These are phyloP conservation scores for Emydoidea blandingii DNA, from an alignment of 2,797 vertebrate genomes.

Conservation along the genomic window DNA sequence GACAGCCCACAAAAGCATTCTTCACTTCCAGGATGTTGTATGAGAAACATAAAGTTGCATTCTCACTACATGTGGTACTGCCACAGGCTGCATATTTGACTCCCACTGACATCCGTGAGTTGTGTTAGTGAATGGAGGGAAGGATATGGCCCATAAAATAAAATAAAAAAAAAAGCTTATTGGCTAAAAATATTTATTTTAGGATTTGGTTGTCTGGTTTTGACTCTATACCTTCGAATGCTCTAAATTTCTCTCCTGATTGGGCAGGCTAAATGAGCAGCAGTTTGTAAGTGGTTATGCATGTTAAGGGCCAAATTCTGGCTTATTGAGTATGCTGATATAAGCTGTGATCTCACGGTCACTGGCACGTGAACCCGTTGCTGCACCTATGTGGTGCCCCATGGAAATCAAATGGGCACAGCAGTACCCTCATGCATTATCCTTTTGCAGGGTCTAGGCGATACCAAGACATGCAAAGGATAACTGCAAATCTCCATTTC, in stretches of 20 bases:
- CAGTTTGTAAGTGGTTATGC: background rate
- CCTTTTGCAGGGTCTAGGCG: background rate
- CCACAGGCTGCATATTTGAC: background rate
- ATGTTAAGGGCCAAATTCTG: background rate
- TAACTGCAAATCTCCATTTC: background rate
- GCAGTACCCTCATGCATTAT: background rate
- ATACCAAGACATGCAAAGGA: background rate
- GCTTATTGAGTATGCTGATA: accelerated
- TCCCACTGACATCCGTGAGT: background rate
- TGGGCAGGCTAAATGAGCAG: accelerated
- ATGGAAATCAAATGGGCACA: accelerated
- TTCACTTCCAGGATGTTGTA: background rate
- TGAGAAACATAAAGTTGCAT: background rate
- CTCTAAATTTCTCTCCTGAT: background rate
- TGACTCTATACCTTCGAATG: background rate
- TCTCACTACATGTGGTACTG: background rate
- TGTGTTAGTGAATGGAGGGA: background rate
- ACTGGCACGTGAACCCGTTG: background rate
- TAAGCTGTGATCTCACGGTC: accelerated
- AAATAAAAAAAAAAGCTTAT: too few relatives aligned
- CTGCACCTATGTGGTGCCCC: background rate
- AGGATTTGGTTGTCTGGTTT: background rate
- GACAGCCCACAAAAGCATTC: background rate
- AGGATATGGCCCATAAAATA: background rate
- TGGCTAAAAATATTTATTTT: background rate